These are phyloP conservation scores for Microctenopoma steveboyesi DNA, from an alignment of 2,797 vertebrate genomes.

Conservation along the genomic window DNA sequence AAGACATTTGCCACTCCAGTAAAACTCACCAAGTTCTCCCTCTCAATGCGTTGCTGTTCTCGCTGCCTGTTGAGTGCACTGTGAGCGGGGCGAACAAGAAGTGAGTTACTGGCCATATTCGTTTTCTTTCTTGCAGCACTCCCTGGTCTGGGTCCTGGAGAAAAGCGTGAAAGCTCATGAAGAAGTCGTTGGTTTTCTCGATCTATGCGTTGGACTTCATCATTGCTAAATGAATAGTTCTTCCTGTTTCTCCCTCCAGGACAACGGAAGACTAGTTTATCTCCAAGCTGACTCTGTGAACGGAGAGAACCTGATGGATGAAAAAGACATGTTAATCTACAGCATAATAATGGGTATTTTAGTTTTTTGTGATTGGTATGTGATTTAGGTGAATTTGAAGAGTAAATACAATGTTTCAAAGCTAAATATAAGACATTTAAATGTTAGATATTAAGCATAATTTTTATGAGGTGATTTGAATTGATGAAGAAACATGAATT, in stretches of 20 bases:
- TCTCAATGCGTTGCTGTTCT: conserved; percentile 92
- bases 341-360: too few relatives aligned
- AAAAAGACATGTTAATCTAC: conserved; percentile 8
- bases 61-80: conserved; percentile 90
- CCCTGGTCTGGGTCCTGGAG: conserved; percentile 76
- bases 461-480: too few relatives aligned
- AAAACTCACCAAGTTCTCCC: conserved; percentile 92
- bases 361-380: not conserved
- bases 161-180: conserved; percentile 85
- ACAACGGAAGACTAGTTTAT: conserved; percentile 69
- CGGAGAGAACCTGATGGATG: conserved; percentile 79
- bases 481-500: not conserved
- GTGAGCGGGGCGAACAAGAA: conserved; percentile 79
- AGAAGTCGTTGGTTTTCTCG: conserved; percentile 93
- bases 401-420: too few relatives aligned
- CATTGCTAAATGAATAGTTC: conserved; percentile 92
- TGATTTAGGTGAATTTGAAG: not conserved
- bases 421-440: too few relatives aligned
- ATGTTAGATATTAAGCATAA: too few relatives aligned
- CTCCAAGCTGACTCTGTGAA: conserved; percentile 80
- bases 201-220: conserved; percentile 90
- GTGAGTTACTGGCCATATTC: conserved; percentile 34
- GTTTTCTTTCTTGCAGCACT: conserved; percentile 52
- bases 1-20: not conserved
- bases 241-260: conserved; percentile 80